Conservation (phyloP, 2,888 invertebrate species). For the Abrostola triplasia region DNA sequence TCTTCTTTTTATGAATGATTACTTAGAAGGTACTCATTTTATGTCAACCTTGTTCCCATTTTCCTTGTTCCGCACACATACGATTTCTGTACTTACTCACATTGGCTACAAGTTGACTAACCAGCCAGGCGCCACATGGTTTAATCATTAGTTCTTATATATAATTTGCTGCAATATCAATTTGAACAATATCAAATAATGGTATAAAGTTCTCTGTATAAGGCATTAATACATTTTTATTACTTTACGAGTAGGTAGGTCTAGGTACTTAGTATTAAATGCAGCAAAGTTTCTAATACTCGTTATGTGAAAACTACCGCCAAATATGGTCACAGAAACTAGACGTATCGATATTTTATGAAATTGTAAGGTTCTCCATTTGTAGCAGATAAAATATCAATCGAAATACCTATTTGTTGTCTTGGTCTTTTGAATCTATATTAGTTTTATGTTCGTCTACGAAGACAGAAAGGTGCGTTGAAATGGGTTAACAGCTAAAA, state of each 20-base stretch:
- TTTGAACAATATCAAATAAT: constrained; percentile 6
- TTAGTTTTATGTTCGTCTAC: constrained; percentile 1
- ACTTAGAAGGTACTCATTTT: constrained; percentile 24
- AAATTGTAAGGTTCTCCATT: constrained; percentile 1
- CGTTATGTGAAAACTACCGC: constrained; percentile 3
- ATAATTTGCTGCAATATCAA: constrained; percentile 1
- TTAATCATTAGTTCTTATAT: constrained; percentile 8
- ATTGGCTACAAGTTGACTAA: constrained; percentile 17
- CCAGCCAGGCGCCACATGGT: constrained; percentile 15
- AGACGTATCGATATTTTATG: constrained; percentile 2
- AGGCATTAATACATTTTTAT: background rate
- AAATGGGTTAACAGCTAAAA: constrained; percentile 33
- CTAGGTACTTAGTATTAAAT: background rate
- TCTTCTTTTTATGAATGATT: constrained; percentile 30
- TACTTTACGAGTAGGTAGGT: background rate
- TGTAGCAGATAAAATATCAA: constrained; percentile 4
- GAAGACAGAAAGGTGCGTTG: constrained; percentile 24
- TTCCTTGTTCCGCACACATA: constrained; percentile 51
- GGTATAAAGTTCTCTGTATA: background rate
- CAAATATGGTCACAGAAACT: constrained; percentile 6
- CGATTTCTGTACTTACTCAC: constrained; percentile 6
- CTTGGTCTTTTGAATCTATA: constrained; percentile 8
- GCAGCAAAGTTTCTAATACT: constrained; percentile 6
- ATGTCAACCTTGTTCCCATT: constrained; percentile 48
- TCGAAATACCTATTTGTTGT: constrained; percentile 7